These are phyloP conservation scores for Poeciliopsis infans DNA, from an alignment of 2,797 vertebrate genomes.

Conservation along the genomic window DNA sequence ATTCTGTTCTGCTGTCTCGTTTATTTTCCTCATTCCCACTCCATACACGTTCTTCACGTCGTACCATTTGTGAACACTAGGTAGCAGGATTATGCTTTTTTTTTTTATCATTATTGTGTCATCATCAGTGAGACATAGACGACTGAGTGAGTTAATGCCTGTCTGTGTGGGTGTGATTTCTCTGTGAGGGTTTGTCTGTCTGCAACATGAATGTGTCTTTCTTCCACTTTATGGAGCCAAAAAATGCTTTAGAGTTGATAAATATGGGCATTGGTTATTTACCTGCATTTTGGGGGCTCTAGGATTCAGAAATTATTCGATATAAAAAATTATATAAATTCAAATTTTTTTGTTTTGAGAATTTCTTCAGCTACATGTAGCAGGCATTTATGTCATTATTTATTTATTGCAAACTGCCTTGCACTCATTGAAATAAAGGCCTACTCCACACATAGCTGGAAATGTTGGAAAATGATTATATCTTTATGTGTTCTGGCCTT, in stretches of 20 bases:
- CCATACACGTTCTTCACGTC: background rate
- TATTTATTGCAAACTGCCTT: background rate
- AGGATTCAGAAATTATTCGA: background rate
- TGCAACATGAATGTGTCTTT: conserved; percentile 19
- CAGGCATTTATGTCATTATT: background rate
- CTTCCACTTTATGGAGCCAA: conserved; percentile 19
- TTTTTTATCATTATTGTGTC: background rate
- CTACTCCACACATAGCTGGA: too few species aligned
- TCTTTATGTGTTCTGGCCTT: too few species aligned
- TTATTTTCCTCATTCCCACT: background rate
- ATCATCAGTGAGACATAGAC: background rate
- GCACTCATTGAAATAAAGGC: background rate
- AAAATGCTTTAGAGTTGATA: conserved; percentile 18
- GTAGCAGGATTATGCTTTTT: conserved; percentile 46
- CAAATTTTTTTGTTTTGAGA: background rate
- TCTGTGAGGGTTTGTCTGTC: conserved; percentile 26
- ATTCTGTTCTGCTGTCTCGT: conserved; percentile 21
- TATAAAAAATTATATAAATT: background rate
- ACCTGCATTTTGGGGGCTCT: background rate
- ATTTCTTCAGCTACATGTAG: background rate
- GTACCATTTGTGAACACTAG: conserved; percentile 38
- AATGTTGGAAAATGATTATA: too few species aligned
- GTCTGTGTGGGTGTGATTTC: conserved; percentile 40
- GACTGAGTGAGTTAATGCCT: conserved; percentile 32
- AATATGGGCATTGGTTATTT: background rate